Evolutionary conservation across 2,113 vertebrate species (phyloP).

Genomic region (Ceyx margarethae): DNA sequence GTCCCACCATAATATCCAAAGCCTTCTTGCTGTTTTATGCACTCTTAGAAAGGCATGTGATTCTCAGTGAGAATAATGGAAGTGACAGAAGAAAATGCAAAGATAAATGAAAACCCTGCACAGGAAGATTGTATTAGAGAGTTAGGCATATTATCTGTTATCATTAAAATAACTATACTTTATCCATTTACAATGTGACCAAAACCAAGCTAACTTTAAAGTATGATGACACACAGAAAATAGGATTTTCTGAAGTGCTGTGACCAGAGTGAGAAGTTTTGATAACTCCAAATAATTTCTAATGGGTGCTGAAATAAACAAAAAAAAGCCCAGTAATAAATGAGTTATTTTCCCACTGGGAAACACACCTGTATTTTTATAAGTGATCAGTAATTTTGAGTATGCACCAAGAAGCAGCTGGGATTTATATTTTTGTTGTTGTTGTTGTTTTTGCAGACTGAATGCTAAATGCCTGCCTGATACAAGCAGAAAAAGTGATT

Average conservation of each 20-base stretch:
- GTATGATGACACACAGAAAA: background rate
- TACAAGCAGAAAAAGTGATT: background rate
- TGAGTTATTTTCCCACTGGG: background rate
- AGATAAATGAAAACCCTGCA: background rate
- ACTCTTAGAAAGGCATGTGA: background rate
- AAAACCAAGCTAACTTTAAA: background rate
- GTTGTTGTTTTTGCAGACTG: background rate
- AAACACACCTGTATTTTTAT: background rate
- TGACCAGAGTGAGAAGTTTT: background rate
- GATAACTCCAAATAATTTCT: background rate
- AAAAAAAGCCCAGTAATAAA: background rate
- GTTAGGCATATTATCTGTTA: slow-evolving; percentile 5
- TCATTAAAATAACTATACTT: slow-evolving; percentile 7
- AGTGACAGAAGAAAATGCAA: background rate
- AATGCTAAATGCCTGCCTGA: background rate
- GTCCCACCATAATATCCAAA: background rate
- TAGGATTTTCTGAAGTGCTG: background rate
- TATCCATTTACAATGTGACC: background rate
- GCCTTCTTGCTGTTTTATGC: background rate
- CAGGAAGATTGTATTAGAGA: background rate
- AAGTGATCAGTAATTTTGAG: background rate
- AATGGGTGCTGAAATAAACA: background rate
- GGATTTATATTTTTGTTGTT: background rate
- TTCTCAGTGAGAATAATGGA: background rate
- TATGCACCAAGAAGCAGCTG: background rate